Base-by-base conservation (phyloP, 2,888 invertebrate genomes). In the Anthrax anthrax region DNA sequence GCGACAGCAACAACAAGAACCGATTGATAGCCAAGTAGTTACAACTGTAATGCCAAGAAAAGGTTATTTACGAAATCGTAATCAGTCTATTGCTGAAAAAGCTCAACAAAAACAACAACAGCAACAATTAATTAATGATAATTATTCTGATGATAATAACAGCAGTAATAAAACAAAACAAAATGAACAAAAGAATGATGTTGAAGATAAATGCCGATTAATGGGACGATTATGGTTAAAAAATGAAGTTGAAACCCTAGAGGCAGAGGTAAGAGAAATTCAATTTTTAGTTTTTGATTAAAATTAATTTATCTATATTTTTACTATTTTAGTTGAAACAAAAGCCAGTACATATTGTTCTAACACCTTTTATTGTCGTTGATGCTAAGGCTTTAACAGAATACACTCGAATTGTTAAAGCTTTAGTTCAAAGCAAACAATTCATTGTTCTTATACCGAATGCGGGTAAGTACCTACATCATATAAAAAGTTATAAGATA, bases 211-310 rank as follows among this genome's bases (percentile, higher is more conserved):
- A 50, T 65, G 64, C 40, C 67, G 68, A 50, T 59, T 88, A 44
- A 85, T 94, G 78, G 92, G 92, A 3, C 84, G 84, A 56, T 71
- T 94, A 47, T 90, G 94, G 86, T 70, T 95, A 46, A 80, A 81
- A 56, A 85, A 89, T 8, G 91, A 89, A 64, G 91, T 94, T 17
- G 78, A 81, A 39, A 85, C 88, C 51, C 67, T 94, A 52, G 92
- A 94, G 67, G 82, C 74, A 52, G 76, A 80, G 55, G 77, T 82
- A 14, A 72, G 73, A 32, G 3, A 12, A 4, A 32, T 32, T 23
- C 8, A 19, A 6, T 40, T 4, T 14, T 3, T 36, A 41, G 2
- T 34, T 17, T 38, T 9, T n/a, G 17, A 18, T 17, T 19, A 9
- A 18, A 34, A 27, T n/a, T 18, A 10, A 5, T 17, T 14, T 39